Conservation (phyloP, 1,140 invertebrate species). For the Dendrolimus kikuchii region DNA sequence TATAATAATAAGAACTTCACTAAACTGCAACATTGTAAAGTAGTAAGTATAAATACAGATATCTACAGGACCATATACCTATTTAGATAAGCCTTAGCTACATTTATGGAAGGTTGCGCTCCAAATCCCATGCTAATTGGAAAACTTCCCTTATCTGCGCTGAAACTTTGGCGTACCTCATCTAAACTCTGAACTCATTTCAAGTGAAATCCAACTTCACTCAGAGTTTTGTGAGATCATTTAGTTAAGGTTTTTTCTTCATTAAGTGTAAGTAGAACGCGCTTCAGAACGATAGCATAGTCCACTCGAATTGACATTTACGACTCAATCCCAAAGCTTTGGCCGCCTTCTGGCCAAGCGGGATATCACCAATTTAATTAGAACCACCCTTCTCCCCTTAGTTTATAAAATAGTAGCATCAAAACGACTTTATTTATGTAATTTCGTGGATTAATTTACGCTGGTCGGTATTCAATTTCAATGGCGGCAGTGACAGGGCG, state of each 20-base stretch:
- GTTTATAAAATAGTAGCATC: background rate
- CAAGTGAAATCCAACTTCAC: constrained; percentile 36
- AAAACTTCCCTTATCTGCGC: constrained; percentile 38
- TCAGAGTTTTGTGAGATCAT: constrained; percentile 20
- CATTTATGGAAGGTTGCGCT: constrained; percentile 2
- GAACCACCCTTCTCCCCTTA: constrained; percentile 25
- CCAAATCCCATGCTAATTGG: constrained; percentile 18
- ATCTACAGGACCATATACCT: too few relatives aligned
- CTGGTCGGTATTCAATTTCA: constrained; percentile 37
- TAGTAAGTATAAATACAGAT: too few relatives aligned
- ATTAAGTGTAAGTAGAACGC: constrained; percentile 50
- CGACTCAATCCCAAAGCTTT: constrained; percentile 64
- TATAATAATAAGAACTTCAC: too few relatives aligned
- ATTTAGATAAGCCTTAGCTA: too few relatives aligned
- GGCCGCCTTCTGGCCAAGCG: constrained; percentile 39
- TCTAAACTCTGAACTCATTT: constrained; percentile 30
- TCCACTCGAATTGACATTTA: constrained; percentile 61
- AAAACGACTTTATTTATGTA: constrained; percentile 8
- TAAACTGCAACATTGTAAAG: too few relatives aligned
- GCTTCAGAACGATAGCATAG: constrained; percentile 47
- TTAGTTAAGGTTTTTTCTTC: constrained; percentile 32
- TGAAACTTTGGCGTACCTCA: constrained; percentile 35
- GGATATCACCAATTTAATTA: constrained; percentile 44
- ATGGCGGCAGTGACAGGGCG: constrained; percentile 48
- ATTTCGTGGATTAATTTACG: constrained; percentile 24